Conservation (phyloP, 2,113 vertebrate species). For the Zosterops hypoxanthus region DNA sequence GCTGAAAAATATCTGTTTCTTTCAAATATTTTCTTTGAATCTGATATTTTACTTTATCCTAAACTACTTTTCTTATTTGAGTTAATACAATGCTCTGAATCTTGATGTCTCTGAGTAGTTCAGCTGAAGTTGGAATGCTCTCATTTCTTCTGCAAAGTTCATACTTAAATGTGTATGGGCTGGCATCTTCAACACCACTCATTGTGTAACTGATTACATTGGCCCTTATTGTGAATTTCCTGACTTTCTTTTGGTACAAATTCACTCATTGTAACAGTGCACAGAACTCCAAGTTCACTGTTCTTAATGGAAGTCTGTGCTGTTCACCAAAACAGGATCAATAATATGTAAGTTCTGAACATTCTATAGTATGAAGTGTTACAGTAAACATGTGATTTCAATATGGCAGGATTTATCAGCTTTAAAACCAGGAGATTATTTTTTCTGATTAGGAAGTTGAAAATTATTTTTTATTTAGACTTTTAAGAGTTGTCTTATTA, state of each 20-base stretch:
- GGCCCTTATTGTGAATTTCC: background rate
- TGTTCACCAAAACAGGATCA: background rate
- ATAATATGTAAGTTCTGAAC: background rate
- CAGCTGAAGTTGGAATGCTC: background rate
- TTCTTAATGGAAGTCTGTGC: background rate
- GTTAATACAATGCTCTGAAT: background rate
- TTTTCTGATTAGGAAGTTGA: background rate
- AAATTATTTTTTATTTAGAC: slow-evolving; percentile 13
- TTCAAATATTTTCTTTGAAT: background rate
- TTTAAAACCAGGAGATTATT: background rate
- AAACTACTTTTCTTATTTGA: background rate
- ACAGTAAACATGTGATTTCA: background rate
- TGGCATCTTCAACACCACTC: background rate
- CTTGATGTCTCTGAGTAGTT: background rate
- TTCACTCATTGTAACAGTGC: background rate
- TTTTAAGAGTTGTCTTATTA: background rate
- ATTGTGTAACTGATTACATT: background rate
- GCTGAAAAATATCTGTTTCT: background rate
- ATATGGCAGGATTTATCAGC: background rate
- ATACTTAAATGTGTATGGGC: background rate
- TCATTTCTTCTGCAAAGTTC: background rate
- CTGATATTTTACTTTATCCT: background rate
- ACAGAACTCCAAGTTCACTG: background rate
- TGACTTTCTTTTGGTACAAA: background rate
- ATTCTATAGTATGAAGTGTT: background rate